Evolutionary conservation across 2,797 vertebrate genomes (phyloP).

Genomic region (Sphenodon punctatus): DNA sequence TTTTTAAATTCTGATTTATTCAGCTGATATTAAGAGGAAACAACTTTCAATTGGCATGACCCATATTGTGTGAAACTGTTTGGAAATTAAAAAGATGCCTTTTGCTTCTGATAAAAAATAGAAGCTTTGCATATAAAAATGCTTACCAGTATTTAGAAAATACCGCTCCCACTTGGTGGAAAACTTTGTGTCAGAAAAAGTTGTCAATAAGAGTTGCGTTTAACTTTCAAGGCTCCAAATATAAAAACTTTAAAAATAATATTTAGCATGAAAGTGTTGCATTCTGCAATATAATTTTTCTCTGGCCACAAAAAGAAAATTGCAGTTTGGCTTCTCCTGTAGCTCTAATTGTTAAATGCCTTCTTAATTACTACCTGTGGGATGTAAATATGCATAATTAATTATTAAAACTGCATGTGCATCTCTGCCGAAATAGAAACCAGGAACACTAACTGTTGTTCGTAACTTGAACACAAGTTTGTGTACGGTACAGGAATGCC

Average conservation of each 20-base stretch:
- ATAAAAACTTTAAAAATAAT: conserved; percentile 13
- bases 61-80: neutral
- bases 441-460: conserved; percentile 30
- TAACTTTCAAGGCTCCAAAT: conserved; percentile 25
- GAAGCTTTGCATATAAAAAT: neutral
- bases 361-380: conserved; percentile 17
- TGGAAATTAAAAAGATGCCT: neutral
- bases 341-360: conserved; percentile 28
- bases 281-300: conserved; percentile 7
- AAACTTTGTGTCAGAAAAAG: conserved; percentile 2
- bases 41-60: neutral
- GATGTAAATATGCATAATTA: conserved; percentile 30
- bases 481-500: neutral
- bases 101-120: conserved; percentile 22
- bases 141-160: conserved; percentile 16
- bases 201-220: conserved; percentile 4
- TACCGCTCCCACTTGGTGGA: conserved; percentile 16
- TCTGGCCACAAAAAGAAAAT: neutral
- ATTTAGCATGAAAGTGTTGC: conserved; percentile 1
- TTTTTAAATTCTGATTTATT: conserved; percentile 15
- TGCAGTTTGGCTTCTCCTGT: neutral
- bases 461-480: conserved; percentile 20
- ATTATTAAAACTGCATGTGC: conserved; percentile 10
- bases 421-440: conserved; percentile 22
- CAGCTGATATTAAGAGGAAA: conserved; percentile 25